Evolutionary conservation across 1,140 invertebrate genomes (phyloP).

Genomic region (Limonius californicus): DNA sequence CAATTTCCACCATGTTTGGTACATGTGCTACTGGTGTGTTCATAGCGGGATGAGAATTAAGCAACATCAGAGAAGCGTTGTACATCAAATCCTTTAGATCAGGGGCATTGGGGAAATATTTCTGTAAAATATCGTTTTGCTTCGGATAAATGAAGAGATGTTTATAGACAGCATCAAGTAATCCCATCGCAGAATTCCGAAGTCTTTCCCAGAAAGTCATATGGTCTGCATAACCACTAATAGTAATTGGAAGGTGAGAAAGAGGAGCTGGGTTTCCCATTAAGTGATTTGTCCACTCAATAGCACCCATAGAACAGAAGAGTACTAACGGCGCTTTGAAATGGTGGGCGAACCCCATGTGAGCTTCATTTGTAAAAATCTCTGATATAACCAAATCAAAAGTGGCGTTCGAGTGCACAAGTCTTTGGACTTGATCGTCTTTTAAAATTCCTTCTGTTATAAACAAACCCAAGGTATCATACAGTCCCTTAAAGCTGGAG

Average conservation of each 20-base stretch:
- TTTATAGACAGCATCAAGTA: not conserved
- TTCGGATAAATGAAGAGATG: not conserved
- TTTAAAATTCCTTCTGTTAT: too few relatives aligned
- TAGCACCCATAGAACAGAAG: not conserved
- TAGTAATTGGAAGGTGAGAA: conserved; percentile 4
- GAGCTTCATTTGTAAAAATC: too few relatives aligned
- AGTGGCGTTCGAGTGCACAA: not conserved
- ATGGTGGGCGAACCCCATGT: too few relatives aligned
- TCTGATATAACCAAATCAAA: too few relatives aligned
- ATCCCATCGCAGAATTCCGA: not conserved
- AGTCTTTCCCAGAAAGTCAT: conserved; percentile 16
- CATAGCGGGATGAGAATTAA: too few relatives aligned
- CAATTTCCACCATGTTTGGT: too few relatives aligned
- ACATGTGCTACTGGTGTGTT: too few relatives aligned
- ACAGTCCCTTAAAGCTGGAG: too few relatives aligned
- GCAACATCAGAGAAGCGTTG: too few relatives aligned
- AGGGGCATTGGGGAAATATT: not conserved
- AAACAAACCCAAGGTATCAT: too few relatives aligned
- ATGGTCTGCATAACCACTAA: conserved; percentile 1
- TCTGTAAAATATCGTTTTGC: not conserved
- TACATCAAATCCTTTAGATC: not conserved
- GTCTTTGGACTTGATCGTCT: not conserved
- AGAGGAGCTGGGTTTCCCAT: not conserved
- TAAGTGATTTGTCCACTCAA: not conserved
- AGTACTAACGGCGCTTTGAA: too few relatives aligned